A percentile compares a stretch with the other conserved stretches of the same genome.
These are phyloP conservation scores for Drosophila tripunctata DNA, from an alignment of 2,888 invertebrate genomes.

Conservation along the genomic window DNA sequence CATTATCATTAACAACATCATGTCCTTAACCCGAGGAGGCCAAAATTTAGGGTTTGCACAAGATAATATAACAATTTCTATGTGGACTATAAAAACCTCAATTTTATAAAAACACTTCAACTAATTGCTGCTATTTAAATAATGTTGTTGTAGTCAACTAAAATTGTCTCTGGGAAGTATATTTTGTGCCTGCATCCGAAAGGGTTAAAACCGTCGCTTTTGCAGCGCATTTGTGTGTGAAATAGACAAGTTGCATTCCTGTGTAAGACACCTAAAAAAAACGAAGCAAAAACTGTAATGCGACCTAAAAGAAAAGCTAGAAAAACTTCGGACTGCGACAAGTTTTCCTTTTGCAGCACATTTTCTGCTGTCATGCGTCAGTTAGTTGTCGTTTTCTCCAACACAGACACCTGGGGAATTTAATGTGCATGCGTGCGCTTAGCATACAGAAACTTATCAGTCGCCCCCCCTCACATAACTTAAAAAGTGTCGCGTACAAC, in stretches of 20 bases:
- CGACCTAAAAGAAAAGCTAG: neutral
- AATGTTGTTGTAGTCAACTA: neutral
- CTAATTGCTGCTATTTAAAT: conserved; percentile 57
- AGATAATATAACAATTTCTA: conserved; percentile 66
- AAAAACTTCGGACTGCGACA: conserved; percentile 34
- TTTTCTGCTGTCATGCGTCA: conserved; percentile 71
- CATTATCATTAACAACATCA: conserved; percentile 75
- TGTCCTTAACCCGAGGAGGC: conserved; percentile 17
- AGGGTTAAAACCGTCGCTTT: conserved; percentile 45
- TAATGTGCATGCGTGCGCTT: conserved; percentile 68
- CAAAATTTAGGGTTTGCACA: neutral
- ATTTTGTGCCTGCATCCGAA: conserved; percentile 58
- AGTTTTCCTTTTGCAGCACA: conserved; percentile 57
- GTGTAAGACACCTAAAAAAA: conserved; percentile 35
- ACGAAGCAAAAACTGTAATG: neutral
- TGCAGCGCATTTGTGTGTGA: conserved; percentile 72
- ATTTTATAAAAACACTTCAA: conserved; percentile 56
- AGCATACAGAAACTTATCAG: conserved; percentile 39
- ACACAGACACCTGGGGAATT: conserved; percentile 70
- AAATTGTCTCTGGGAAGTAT: conserved; percentile 13
- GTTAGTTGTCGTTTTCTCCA: conserved; percentile 49
- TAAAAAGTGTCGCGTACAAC: neutral
- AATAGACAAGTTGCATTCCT: conserved; percentile 72
- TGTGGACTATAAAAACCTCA: conserved; percentile 69
- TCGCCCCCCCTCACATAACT: neutral